A percentile compares a stretch with the other conserved stretches of the same genome.
Evolutionary conservation across 2,888 invertebrate genomes (phyloP).

Genomic region (Euspilapteryx auroguttella): DNA sequence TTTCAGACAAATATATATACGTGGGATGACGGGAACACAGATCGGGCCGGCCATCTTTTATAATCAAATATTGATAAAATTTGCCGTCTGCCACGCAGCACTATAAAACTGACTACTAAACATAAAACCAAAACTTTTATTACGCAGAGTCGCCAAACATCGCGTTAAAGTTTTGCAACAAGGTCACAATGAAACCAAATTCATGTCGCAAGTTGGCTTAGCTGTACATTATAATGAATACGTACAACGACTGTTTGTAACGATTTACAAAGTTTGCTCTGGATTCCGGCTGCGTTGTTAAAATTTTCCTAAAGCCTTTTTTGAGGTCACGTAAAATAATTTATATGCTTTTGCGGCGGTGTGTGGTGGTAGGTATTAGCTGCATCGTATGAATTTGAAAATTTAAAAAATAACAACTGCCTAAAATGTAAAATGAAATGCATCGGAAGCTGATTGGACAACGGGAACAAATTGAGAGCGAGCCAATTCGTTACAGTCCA

Average conservation of each 20-base stretch:
- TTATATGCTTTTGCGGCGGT: no score
- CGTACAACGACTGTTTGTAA: constrained; percentile 22
- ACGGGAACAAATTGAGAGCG: constrained; percentile 49
- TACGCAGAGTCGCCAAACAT: constrained; percentile 19
- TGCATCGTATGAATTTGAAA: no score
- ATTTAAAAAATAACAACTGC: no score
- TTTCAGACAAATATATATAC: constrained; percentile 3
- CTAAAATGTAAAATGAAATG: no score
- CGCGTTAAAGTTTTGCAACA: constrained; percentile 29
- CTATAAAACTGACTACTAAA: constrained; percentile 17
- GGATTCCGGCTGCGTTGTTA: constrained; percentile 17
- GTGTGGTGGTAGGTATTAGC: no score
- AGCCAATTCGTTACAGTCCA: constrained; percentile 59
- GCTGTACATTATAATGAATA: no score
- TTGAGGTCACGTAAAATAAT: constrained; percentile 26
- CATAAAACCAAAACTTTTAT: constrained; percentile 36
- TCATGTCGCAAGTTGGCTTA: constrained; percentile 24
- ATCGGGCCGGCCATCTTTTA: constrained; percentile 1
- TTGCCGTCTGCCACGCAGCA: constrained; percentile 18
- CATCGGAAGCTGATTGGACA: constrained; percentile 38
- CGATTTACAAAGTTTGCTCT: constrained; percentile 26
- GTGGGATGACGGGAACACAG: constrained; percentile 3
- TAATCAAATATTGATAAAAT: constrained; percentile 16
- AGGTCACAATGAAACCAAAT: constrained; percentile 29
- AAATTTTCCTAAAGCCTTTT: constrained; percentile 29